Conservation (phyloP, 2,888 invertebrate species). For the Cylindroiulus punctatus region DNA sequence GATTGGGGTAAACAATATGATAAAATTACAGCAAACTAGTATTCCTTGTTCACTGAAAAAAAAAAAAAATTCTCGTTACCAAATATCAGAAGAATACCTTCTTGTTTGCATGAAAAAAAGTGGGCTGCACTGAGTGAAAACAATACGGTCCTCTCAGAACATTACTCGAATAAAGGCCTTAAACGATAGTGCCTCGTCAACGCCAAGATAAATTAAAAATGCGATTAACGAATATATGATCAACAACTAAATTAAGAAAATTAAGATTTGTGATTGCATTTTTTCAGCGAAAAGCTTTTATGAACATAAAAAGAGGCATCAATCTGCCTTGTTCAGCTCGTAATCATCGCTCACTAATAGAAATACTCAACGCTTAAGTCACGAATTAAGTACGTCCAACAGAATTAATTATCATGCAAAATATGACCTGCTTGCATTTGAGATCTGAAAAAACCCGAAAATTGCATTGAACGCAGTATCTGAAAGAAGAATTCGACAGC, state of each 20-base stretch:
- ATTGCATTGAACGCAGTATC: background rate
- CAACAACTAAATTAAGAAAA: background rate
- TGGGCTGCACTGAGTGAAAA: background rate
- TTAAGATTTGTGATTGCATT: conserved; percentile 10
- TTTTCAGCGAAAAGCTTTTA: background rate
- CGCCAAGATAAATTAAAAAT: background rate
- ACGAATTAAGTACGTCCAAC: background rate
- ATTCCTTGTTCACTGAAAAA: too few relatives aligned
- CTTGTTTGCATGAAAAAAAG: background rate
- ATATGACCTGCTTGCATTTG: background rate
- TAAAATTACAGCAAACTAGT: too few relatives aligned
- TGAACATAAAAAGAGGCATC: background rate
- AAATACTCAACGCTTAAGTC: background rate
- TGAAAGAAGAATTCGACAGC: background rate
- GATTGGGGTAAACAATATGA: too few relatives aligned
- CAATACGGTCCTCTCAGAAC: background rate
- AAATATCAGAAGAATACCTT: too few relatives aligned
- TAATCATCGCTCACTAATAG: conserved; percentile 19
- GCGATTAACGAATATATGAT: background rate
- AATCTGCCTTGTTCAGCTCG: background rate
- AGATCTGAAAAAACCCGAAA: background rate
- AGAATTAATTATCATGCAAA: background rate
- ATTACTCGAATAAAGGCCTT: too few relatives aligned
- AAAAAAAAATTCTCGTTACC: too few relatives aligned
- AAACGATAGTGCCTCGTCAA: background rate